Conservation (phyloP, 92 coral and sea anemone species). For the Bergia sp. region DNA sequence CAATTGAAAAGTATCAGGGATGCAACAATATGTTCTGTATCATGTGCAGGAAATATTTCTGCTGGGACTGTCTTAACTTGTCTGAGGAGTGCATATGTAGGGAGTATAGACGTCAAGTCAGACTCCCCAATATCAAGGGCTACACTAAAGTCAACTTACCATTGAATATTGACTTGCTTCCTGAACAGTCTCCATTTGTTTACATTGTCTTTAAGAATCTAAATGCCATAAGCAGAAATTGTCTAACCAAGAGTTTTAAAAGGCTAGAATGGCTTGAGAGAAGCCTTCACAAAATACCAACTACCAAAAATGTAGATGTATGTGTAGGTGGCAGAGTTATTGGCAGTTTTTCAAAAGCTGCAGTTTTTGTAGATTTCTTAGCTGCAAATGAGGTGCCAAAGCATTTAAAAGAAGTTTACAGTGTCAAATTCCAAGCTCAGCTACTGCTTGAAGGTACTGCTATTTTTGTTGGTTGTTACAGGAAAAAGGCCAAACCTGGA, state of each 20-base stretch:
- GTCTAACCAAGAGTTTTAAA: conserved; percentile 11
- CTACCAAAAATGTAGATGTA: background rate
- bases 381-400: conserved; percentile 42
- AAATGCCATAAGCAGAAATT: background rate
- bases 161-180: background rate
- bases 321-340: background rate
- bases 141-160: background rate
- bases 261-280: conserved; percentile 24
- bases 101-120: background rate
- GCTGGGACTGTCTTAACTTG: conserved; percentile 49
- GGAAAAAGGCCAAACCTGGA: conserved; percentile 8
- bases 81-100: background rate
- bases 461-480: conserved; percentile 26
- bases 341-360: background rate
- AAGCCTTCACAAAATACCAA: background rate
- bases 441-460: conserved; percentile 62
- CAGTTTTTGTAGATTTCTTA: conserved; percentile 24
- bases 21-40: conserved; percentile 46
- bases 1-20: conserved; percentile 56
- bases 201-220: conserved; percentile 6
- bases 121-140: background rate
- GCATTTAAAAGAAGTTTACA: conserved; percentile 45
- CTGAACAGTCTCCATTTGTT: conserved; percentile 11
- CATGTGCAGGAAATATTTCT: conserved; percentile 35
- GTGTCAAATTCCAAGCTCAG: conserved; percentile 65